A percentile compares a stretch with the other conserved stretches of the same genome.
These are phyloP conservation scores for Periophthalmus modestus DNA, from an alignment of 2,113 vertebrate species.

Conservation along the genomic window DNA sequence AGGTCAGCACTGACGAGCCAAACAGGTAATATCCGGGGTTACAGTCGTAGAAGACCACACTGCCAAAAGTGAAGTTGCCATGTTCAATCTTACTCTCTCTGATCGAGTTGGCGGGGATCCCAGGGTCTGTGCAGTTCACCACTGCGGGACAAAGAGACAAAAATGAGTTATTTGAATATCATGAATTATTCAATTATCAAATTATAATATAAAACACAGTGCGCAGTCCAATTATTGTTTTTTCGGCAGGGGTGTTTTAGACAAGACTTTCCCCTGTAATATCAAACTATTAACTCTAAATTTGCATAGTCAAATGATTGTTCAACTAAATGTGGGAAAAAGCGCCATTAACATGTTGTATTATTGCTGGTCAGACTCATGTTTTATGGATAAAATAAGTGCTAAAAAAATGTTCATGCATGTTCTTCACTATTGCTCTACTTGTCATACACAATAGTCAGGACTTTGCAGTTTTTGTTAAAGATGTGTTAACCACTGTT, in stretches of 20 bases:
- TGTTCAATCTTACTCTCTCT: conserved; percentile 98
- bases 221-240: conserved; percentile 27
- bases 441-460: not conserved
- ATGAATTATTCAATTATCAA: conserved; percentile 27
- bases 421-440: not conserved
- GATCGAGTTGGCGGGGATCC: conserved; percentile 94
- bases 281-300: conserved; percentile 21
- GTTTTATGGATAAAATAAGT: not conserved
- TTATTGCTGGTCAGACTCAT: not conserved
- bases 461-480: not conserved
- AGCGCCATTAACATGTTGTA: not conserved
- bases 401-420: not conserved
- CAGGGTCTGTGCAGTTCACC: conserved; percentile 95
- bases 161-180: not conserved
- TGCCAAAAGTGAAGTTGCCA: conserved; percentile 96
- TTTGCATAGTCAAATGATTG: conserved; percentile 7
- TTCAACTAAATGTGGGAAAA: conserved; percentile 20
- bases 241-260: conserved; percentile 27
- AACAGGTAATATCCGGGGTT: conserved; percentile 97
- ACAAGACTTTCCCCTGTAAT: conserved; percentile 11
- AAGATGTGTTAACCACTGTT: too few species aligned
- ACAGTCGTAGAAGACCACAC: conserved; percentile 96
- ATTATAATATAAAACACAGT: conserved; percentile 17
- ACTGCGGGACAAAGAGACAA: conserved; percentile 74
- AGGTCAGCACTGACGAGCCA: conserved; percentile 93